These are phyloP conservation scores for Eudemis profundana DNA, from an alignment of 2,888 invertebrate species.

Conservation along the genomic window DNA sequence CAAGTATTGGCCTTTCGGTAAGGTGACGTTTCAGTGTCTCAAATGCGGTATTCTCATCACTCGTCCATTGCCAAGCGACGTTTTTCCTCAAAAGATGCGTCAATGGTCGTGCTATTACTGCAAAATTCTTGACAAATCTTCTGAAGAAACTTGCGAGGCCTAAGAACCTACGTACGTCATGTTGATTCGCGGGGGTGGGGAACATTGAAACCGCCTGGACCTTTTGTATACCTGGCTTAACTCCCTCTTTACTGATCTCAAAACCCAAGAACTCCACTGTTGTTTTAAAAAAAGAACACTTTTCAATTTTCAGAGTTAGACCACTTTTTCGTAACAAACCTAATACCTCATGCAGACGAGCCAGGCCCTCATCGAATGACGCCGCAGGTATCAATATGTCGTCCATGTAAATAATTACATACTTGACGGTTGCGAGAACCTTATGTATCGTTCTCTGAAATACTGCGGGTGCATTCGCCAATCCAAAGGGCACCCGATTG, in stretches of 20 bases:
- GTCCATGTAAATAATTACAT: constrained; percentile 5
- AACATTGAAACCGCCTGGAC: constrained; percentile 48
- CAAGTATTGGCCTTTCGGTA: constrained; percentile 48
- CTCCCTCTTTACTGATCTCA: constrained; percentile 10
- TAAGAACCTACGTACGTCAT: constrained; percentile 50
- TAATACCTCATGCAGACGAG: constrained; percentile 3
- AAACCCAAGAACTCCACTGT: background rate
- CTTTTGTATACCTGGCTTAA: constrained; percentile 49
- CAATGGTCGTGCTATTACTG: constrained; percentile 49
- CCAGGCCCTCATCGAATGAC: background rate
- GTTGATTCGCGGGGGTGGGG: constrained; percentile 47
- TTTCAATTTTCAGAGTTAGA: constrained; percentile 46
- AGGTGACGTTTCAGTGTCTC: constrained; percentile 46
- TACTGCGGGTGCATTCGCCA: constrained; percentile 13
- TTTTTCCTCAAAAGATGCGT: constrained; percentile 47
- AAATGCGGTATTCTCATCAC: constrained; percentile 47
- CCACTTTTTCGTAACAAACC: constrained; percentile 3
- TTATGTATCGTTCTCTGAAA: background rate
- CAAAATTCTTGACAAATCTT: constrained; percentile 50
- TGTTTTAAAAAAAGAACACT: constrained; percentile 49
- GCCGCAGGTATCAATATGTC: constrained; percentile 1
- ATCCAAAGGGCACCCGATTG: constrained; percentile 19
- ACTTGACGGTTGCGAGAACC: background rate
- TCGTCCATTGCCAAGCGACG: constrained; percentile 37
- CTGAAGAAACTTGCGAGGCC: constrained; percentile 53